A percentile compares a stretch with the other conserved stretches of the same genome.
These are phyloP conservation scores for Orientallactaga bullata DNA, from an alignment of 2,113 vertebrate genomes.

Conservation along the genomic window DNA sequence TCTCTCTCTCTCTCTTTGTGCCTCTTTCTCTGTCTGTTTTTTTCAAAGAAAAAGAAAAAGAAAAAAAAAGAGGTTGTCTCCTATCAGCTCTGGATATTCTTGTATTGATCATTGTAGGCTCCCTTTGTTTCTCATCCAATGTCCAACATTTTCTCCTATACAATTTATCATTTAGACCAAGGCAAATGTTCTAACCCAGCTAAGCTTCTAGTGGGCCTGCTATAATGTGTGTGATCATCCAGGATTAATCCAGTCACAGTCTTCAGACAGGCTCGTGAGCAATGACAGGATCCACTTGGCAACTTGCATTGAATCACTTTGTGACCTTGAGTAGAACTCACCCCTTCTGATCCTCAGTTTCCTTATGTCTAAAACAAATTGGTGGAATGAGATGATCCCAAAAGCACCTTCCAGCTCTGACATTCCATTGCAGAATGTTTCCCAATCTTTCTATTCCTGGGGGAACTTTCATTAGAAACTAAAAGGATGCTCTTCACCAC, in stretches of 20 bases:
- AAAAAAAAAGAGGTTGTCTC: background rate
- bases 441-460: conserved; percentile 60
- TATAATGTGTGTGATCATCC: background rate
- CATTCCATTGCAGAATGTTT: conserved; percentile 57
- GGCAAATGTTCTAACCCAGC: background rate
- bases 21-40: no score
- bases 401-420: conserved; percentile 30
- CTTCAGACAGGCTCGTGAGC: background rate
- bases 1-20: no score
- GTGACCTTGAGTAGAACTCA: background rate
- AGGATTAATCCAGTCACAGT: background rate
- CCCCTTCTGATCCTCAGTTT: background rate
- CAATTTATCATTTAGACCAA: background rate
- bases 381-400: conserved; percentile 22
- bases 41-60: no score
- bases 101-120: background rate
- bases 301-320: background rate
- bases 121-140: background rate
- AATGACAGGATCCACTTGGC: background rate
- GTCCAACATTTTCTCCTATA: background rate
- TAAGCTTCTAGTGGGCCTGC: background rate
- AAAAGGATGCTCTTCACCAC: conserved; percentile 50
- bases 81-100: background rate
- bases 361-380: conserved; percentile 46
- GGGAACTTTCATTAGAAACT: conserved; percentile 42